Evolutionary conservation across 2,888 invertebrate genomes (phyloP), one percentile per base, ranked within the genome.

Genomic region (Drosophila yooni): DNA sequence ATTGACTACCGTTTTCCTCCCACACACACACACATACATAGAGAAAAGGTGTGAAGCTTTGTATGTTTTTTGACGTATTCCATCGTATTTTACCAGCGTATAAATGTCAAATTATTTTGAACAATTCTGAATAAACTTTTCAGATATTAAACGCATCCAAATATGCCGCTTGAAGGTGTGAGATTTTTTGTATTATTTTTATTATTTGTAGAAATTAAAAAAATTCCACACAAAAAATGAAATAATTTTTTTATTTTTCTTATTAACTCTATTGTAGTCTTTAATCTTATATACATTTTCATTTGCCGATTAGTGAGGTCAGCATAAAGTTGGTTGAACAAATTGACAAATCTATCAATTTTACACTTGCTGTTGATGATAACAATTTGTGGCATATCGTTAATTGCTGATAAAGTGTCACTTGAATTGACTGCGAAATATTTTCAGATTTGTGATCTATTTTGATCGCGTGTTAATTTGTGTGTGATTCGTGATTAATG

Each of bases 381-480:
- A 61, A 27, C 33, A 85, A 87, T 85, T 85, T 31, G 52, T 67
- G 74, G 15, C 25, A 18, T n/a, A 38, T 8, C 59, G 79, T 33
- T 88, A 89, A 84, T 82, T 75, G 50, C 48, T 52, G 60, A 64
- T 65, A 79, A 81, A 70, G 62, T 56, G 50, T 51, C 40, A 34
- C 31, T 51, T 73, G 40, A 88, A 75, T 73, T 61, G 48, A 38
- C 70, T 75, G 81, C 63, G 85, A 84, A 84, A 84, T 84, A 74
- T 77, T 87, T 76, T 70, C 54, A 67, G 40, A 67, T 54, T 51
- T 57, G 38, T 68, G 60, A 74, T 68, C 79, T 85, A 85, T 84
- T 89, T 85, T 82, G 82, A 88, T 77, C 72, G 75, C 70, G 56
- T 63, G 83, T 38, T 85, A 83, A 83, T 82, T 83, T 70, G 67